Conservation (phyloP, 1,140 invertebrate species). For the Gonatopus flavifemur region DNA sequence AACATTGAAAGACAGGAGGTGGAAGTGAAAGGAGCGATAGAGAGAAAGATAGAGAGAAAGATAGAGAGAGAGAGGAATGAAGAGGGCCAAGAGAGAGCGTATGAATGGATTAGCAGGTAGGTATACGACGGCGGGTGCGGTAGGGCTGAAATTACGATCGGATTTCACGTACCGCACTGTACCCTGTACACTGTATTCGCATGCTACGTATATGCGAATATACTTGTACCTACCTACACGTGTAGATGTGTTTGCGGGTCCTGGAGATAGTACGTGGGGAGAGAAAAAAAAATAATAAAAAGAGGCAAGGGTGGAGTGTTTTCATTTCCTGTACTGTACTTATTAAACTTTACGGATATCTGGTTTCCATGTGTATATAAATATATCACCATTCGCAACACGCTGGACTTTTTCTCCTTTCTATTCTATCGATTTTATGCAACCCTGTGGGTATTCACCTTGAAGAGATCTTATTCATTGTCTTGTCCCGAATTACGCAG, state of each 20-base stretch:
- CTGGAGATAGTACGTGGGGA: slow-evolving; percentile 10
- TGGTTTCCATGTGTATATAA: neutral
- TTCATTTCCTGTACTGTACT: slow-evolving; percentile 33
- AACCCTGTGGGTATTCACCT: too few species aligned
- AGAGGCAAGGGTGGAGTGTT: slow-evolving; percentile 14
- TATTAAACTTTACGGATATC: slow-evolving; percentile 29
- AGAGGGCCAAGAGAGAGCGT: slow-evolving; percentile 33
- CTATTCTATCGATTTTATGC: too few species aligned
- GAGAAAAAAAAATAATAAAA: slow-evolving; percentile 24
- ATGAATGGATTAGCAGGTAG: slow-evolving; percentile 54
- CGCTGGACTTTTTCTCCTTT: neutral
- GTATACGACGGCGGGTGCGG: slow-evolving; percentile 40
- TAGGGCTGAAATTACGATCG: slow-evolving; percentile 53
- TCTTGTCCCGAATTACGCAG: too few species aligned
- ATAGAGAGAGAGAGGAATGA: slow-evolving; percentile 20
- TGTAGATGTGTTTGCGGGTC: too few species aligned
- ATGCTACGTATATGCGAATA: slow-evolving; percentile 23
- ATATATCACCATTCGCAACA: neutral
- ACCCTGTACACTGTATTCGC: too few species aligned
- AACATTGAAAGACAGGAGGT: slow-evolving; percentile 9
- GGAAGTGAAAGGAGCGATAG: slow-evolving; percentile 9
- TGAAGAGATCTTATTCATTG: too few species aligned
- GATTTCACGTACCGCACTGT: slow-evolving; percentile 45
- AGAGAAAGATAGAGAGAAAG: neutral
- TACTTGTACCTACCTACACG: too few species aligned